Percentiles rank a stretch among this genome's conserved stretches.
Conservation (phyloP, 1,140 invertebrate genomes). For the Sitobion miscanthi region DNA sequence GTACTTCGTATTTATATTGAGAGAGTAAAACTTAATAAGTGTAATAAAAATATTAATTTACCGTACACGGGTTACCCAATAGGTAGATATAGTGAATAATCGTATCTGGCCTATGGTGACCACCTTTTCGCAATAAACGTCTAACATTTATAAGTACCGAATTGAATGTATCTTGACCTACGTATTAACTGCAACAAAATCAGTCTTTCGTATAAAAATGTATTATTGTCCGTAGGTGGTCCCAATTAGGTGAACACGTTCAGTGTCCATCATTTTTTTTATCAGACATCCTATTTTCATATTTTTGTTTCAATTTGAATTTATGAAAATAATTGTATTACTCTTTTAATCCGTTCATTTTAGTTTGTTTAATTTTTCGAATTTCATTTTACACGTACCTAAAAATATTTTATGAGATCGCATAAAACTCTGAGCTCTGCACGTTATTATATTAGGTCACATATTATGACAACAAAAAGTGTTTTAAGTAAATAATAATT, state of each 20-base stretch:
- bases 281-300: neutral
- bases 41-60: neutral
- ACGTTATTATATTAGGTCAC: neutral
- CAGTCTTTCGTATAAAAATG: neutral
- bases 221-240: neutral
- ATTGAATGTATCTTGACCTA: no score
- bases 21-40: neutral
- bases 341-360: no score
- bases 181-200: neutral
- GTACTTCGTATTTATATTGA: neutral
- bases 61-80: neutral
- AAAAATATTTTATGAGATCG: no score
- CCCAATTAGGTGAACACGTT: neutral
- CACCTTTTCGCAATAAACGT: neutral
- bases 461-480: neutral
- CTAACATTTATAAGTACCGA: neutral
- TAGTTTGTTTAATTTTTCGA: no score
- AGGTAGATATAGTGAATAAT: neutral
- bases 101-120: neutral
- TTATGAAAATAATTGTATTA: no score
- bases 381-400: no score
- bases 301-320: no score
- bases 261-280: neutral
- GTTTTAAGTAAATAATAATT: neutral
- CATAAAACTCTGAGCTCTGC: no score